A percentile compares a stretch with the other conserved stretches of the same genome.
Evolutionary conservation across 2,888 invertebrate species (phyloP).

Genomic region (Agonopterix subpropinquella): DNA sequence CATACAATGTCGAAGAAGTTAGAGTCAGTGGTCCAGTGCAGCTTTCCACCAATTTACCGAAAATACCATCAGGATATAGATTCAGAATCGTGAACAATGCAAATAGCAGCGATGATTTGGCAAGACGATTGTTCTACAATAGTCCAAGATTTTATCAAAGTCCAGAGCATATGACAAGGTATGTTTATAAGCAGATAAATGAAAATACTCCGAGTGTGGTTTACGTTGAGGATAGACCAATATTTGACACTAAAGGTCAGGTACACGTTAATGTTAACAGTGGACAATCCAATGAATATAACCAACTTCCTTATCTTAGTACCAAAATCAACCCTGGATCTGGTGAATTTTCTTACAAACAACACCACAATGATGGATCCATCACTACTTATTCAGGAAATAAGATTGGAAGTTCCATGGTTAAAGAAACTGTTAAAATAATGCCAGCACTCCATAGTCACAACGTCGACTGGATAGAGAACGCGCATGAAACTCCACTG

Average conservation of each 20-base stretch:
- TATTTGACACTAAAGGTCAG: not conserved
- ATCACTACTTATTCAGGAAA: not conserved
- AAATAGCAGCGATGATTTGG: no score
- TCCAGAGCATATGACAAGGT: not conserved
- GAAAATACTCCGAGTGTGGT: not conserved
- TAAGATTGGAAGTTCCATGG: no score
- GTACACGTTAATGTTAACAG: no score
- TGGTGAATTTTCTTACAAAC: constrained; percentile 1
- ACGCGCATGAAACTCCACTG: not conserved
- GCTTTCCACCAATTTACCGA: constrained; percentile 6
- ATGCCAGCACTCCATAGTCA: not conserved
- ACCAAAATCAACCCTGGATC: not conserved
- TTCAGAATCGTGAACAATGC: not conserved
- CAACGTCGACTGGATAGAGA: not conserved
- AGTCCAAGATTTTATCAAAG: not conserved
- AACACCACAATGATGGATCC: not conserved
- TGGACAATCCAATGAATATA: not conserved
- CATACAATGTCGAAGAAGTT: constrained; percentile 11
- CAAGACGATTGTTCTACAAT: no score
- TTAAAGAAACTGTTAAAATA: not conserved
- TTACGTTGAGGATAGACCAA: not conserved
- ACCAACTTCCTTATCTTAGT: not conserved
- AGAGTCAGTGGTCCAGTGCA: not conserved
- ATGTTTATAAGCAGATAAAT: constrained; percentile 2
- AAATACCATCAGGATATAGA: constrained; percentile 1